Conservation (phyloP, 23 tunicate genomes). For the Ciona savignyi region DNA sequence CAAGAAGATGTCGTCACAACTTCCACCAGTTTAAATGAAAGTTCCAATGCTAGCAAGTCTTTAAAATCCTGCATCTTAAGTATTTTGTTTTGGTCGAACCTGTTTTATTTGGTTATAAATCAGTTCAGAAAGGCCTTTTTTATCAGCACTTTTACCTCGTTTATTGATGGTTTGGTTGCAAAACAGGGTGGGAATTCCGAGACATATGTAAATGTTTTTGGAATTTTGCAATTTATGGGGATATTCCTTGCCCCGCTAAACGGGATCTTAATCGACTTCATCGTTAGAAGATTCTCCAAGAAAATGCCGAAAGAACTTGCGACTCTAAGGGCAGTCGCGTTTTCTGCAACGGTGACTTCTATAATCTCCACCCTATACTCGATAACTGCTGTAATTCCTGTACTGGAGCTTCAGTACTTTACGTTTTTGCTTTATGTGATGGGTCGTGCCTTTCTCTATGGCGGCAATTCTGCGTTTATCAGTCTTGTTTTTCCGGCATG, state of each 20-base stretch:
- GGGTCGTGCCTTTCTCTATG: not conserved
- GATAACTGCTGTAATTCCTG: not conserved
- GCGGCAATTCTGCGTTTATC: not conserved
- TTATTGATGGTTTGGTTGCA: too few relatives aligned
- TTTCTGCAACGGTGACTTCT: not conserved
- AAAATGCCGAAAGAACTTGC: not conserved
- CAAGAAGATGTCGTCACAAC: too few relatives aligned
- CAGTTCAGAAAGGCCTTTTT: too few relatives aligned
- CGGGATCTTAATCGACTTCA: not conserved
- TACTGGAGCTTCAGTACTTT: not conserved
- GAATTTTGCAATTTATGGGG: not conserved
- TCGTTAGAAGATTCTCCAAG: not conserved
- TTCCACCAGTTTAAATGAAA: too few relatives aligned
- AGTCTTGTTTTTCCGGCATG: not conserved
- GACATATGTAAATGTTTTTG: not conserved
- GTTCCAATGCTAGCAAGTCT: too few relatives aligned
- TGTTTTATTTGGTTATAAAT: too few relatives aligned
- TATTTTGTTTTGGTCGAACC: too few relatives aligned
- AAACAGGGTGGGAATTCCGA: too few relatives aligned
- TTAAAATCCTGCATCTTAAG: too few relatives aligned
- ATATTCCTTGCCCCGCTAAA: not conserved
- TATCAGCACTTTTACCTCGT: too few relatives aligned
- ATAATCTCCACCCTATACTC: not conserved
- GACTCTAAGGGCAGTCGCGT: not conserved
- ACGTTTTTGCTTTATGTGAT: not conserved